Base-by-base conservation (phyloP, 2,113 vertebrate genomes). In the Stegastes partitus region DNA sequence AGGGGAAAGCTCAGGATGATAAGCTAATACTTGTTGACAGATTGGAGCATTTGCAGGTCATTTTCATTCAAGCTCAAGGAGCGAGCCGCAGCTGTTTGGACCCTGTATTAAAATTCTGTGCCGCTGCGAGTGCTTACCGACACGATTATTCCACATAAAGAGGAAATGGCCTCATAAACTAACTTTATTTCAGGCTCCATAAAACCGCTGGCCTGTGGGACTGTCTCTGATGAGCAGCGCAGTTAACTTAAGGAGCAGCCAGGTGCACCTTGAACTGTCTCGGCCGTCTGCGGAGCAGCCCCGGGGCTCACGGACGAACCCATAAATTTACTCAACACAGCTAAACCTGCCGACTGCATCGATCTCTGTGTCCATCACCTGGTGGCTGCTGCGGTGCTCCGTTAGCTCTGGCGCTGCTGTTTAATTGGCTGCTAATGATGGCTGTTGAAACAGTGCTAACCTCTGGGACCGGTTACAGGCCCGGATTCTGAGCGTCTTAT, bases 101-200 rank as follows among this genome's bases (percentile, higher is more conserved):
- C 15, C 57, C n/a, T 0, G 47, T 61, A 77, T 86, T 84, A 57
- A 79, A 84, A 87, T 83, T 77, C 82, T 34, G 45, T 44, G 64
- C 66, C 44, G 64, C 71, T 79, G 57, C 15, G 28, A 79, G 79
- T 65, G 77, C 84, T 87, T 83, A 80, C 59, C 56, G 84, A 83
- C 84, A 80, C 21, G 59, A 89, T 90, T 85, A 87, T 91, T 87
- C 64, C 82, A 87, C 72, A 88, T 91, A 80, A 88, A 89, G 71
- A 81, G 67, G 44, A 86, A 84, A 85, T 70, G 66, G 80, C 58
- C 74, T 83, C 87, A 80, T 91, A 86, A 91, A 91, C 82, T 68
- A 74, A 87, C 81, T 89, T 87, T 85, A 89, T 89, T 86, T 85
- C 71, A 73, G 75, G 86, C 63, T 78, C 72, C 69, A 87, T 89